Base-by-base conservation (phyloP, 2,797 vertebrate species). In the Rallus crepitans region DNA sequence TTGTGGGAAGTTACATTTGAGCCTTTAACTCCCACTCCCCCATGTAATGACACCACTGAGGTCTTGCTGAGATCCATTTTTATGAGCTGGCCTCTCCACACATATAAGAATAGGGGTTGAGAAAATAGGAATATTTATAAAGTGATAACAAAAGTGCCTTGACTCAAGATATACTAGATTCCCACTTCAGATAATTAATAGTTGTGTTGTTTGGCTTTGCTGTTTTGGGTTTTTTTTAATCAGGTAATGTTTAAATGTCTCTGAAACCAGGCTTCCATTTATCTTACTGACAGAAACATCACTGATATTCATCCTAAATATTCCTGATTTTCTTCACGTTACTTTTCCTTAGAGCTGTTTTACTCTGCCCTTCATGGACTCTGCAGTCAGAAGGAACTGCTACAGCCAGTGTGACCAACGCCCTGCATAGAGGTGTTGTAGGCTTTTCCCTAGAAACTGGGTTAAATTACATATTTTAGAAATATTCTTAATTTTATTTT, bases 261-360 rank as follows among this genome's bases (percentile, higher is more conserved):
- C 6, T 2, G 64, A 94, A 92, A 87, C 59, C 30, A 87, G n/a
- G 53, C 52, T 71, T 91, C 56, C 94, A 92, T 95, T 96, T 93
- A 64, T 96, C 94, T 94, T 93, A 53, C 72, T 95, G 90, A 96
- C 95, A 96, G 90, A 93, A 89, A 84, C 73, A 76, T 40, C 66
- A 37, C 92, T 59, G 83, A 92, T 96, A 93, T 19, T 60, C 40
- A 93, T 68, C 68, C 86, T 82, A 82, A 95, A 90, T 89, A 92
- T 85, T 94, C 48, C 56, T 64, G 35, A 89, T 94, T 94, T 89
- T 92, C 90, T 94, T 82, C 39, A 35, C 1, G 3, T 42, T 82
- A 55, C 50, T 61, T 79, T 82, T 65, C 45, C 59, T 86, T 90
- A 37, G 33, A 55, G 40, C 53, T 64, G 23, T 45, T 91, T 88